These are phyloP conservation scores for Nymphalis urticae DNA, from an alignment of 2,888 invertebrate genomes.

Conservation along the genomic window DNA sequence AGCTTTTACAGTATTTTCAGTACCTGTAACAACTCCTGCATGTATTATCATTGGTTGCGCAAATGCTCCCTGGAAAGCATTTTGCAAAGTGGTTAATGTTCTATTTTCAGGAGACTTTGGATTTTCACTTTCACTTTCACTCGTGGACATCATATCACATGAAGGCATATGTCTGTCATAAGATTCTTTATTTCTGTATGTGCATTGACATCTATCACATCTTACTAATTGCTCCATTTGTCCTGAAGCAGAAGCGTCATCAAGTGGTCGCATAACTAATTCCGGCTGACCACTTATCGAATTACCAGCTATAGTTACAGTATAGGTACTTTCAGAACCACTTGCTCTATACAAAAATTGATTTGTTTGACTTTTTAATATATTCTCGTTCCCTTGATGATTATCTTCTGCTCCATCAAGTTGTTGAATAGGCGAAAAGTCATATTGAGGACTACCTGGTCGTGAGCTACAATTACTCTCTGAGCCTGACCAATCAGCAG, in stretches of 20 bases:
- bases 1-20: slow-evolving; percentile 74
- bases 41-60: slow-evolving; percentile 78
- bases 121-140: slow-evolving; percentile 91
- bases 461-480: slow-evolving; percentile 76
- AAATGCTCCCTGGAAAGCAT: slow-evolving; percentile 77
- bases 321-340: slow-evolving; percentile 73
- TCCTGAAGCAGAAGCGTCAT: slow-evolving; percentile 66
- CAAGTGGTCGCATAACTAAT: slow-evolving; percentile 71
- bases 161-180: slow-evolving; percentile 89
- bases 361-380: slow-evolving; percentile 63
- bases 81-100: slow-evolving; percentile 75
- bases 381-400: slow-evolving; percentile 63
- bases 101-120: slow-evolving; percentile 80
- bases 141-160: slow-evolving; percentile 89
- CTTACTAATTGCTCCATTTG: slow-evolving; percentile 88
- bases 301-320: slow-evolving; percentile 77
- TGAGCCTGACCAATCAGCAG: slow-evolving; percentile 85
- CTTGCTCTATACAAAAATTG: slow-evolving; percentile 75
- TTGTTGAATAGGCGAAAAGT: slow-evolving; percentile 82
- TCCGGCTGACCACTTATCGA: slow-evolving; percentile 76
- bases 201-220: slow-evolving; percentile 93
- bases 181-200: slow-evolving; percentile 90
- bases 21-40: slow-evolving; percentile 72
- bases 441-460: slow-evolving; percentile 69
- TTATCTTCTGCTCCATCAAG: slow-evolving; percentile 87